Base-by-base conservation (phyloP, 1,140 invertebrate species). In the Papilio polytes region DNA sequence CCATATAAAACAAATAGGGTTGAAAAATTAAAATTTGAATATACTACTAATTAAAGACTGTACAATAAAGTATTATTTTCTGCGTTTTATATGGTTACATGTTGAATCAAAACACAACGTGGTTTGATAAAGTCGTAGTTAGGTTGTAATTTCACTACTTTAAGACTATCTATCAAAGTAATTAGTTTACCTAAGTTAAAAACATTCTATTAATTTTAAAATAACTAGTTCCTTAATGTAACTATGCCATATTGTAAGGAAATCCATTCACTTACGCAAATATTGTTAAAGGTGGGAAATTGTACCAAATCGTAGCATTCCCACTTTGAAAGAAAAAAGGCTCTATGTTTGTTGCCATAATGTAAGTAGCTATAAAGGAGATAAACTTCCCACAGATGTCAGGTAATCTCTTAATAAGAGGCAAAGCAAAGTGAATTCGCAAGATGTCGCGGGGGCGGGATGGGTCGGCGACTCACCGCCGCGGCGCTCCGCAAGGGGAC, bases 351-450 rank as follows among this genome's bases (percentile, higher is more conserved):
- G 26, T 70, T 70, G 63, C 36, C 26, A 70, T 70, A 70, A 70
- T 70, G 63, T 31, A 31, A 70, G 63, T 36, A 70, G 63, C 63
- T 36, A 74, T 51, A 53, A 74, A 26, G 48, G 74, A 48, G 41
- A 74, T 20, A 26, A 48, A 74, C 74, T 78, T 56, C 26, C 48
- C 51, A 78, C 74, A 44, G 59, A 66, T 88, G 90, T 91, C 92
- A 90, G 87, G 81, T 91, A 91, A 92, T 91, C 87, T 89, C 86
- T 87, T 90, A 91, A 91, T 89, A 87, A 90, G 85, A 88, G 86
- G 85, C 84, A 89, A 88, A 89, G 85, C 82, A 89, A 93, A 92
- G 92, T 92, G 89, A 94, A 93, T 94, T 90, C 85, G 86, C 86
- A 84, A 88, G 85, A 87, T 80, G 82, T 80, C 81, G 74, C 73